Base-by-base conservation (phyloP, 2,797 vertebrate genomes). In the Vultur gryphus region DNA sequence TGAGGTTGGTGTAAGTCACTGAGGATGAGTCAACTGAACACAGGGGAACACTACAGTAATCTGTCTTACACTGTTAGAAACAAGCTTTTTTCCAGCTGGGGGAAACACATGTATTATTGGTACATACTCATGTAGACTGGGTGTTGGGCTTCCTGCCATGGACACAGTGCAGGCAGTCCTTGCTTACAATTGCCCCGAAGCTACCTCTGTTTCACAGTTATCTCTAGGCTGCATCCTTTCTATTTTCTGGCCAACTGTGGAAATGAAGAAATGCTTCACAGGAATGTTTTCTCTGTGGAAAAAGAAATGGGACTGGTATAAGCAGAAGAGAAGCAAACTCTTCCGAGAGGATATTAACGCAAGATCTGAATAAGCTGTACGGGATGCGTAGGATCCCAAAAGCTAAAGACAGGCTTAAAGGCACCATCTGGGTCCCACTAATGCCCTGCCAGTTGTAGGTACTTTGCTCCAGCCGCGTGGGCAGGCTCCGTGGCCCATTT, bases 331-430 rank as follows among this genome's bases (percentile, higher is more conserved):
- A 55, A 58, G 49, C 41, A 39, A 75, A 37, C 19, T 69, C 72
- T 57, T 25, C 49, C 0, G 1, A 35, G 21, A n/a, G 25, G 12
- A 13, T 35, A n/a, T 58, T 58, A 37, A 62, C 0, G 1, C 13
- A 76, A 61, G 28, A 33, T 39, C 24, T 37, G n/a, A 71, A 67
- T 41, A 39, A 66, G 18, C 33, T 16, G 6, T 51, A 13, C 1
- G 4, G 29, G 21, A 46, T 1, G 1, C 29, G 29, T 46, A 67
- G 39, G 37, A 55, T 35, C 9, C 49, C 66, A 23, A 82, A 76
- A 79, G 29, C 28, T 71, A 28, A 86, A 57, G 44, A 16, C 11
- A 17, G 17, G 8, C 46, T 72, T 35, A 31, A 35, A 72, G 71
- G n/a, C 61, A 52, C 15, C 0, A 0, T 10, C 4, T 48, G 64